Evolutionary conservation across 2,113 vertebrate genomes (phyloP).

Genomic region (Rhea pennata): DNA sequence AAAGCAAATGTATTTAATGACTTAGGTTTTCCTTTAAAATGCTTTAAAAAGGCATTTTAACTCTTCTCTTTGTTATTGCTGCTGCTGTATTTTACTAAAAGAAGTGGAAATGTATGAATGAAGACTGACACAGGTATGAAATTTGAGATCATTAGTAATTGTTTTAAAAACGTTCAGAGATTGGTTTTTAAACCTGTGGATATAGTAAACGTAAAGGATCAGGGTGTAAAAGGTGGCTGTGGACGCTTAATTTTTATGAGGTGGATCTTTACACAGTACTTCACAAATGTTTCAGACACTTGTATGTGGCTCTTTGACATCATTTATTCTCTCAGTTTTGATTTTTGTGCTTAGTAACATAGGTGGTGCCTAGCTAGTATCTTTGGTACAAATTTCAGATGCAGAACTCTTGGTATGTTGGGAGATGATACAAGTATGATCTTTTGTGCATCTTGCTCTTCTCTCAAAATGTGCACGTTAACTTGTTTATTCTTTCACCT

Average conservation of each 20-base stretch:
- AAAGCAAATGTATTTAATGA: background rate
- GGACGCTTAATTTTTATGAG: background rate
- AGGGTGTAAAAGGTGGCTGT: background rate
- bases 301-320: background rate
- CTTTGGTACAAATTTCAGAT: background rate
- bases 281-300: background rate
- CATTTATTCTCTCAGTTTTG: background rate
- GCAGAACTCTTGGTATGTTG: background rate
- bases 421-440: background rate
- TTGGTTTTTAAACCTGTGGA: background rate
- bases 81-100: background rate
- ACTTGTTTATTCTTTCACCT: background rate
- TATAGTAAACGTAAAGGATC: background rate
- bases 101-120: background rate
- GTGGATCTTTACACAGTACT: background rate
- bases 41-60: background rate
- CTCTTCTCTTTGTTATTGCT: background rate
- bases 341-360: background rate
- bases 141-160: background rate
- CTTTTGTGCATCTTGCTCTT: background rate
- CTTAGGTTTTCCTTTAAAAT: background rate
- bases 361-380: fast-evolving
- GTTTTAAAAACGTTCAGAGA: background rate
- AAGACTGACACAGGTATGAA: background rate
- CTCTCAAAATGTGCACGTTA: background rate